Base-by-base conservation (phyloP, 2,888 invertebrate genomes). In the Anticlea derivata region DNA sequence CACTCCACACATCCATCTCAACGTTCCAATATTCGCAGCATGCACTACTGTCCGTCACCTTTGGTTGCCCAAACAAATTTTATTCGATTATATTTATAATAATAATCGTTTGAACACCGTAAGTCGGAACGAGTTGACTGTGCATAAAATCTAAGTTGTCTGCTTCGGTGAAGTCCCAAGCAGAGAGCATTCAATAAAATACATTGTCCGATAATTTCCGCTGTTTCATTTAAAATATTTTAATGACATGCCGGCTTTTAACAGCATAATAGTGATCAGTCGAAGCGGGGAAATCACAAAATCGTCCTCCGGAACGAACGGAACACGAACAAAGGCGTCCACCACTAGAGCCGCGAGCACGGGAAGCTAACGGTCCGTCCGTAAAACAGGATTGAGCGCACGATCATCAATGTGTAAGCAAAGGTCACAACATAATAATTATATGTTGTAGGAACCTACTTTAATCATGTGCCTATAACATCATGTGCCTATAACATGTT, bases 291-390 rank as follows among this genome's bases (percentile, higher is more conserved):
- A 60, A 63, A 60, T 61, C 60, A 70, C 68, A 65, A 61, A 71
- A 65, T 59, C 71, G 68, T 63, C 60, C 59, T 70, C 76, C 70
- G 71, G 70, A 72, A 66, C 68, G 66, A 69, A 66, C 68, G 70
- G 66, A 70, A 75, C 73, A 69, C 55, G 66, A 73, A 71, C 75
- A 75, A 75, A 66, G 60, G 62, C 60, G 37, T 55, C 59, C 53
- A 60, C 61, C 57, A 48, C 44, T 60, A 50, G 47, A 41, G 38
- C 53, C 46, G 46, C 64, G 64, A 62, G 66, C 73, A 71, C 74
- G 77, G 76, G 78, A 77, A 76, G 70, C 66, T 71, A 77, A 75
- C 77, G 75, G 75, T 61, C 57, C 61, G 20, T 60, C 63, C 70
- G 66, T 67, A 68, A 62, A 64, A 64, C 64, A 69, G 65, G 64